Conservation (phyloP, 2,797 vertebrate species). For the Takifugu rubripes region DNA sequence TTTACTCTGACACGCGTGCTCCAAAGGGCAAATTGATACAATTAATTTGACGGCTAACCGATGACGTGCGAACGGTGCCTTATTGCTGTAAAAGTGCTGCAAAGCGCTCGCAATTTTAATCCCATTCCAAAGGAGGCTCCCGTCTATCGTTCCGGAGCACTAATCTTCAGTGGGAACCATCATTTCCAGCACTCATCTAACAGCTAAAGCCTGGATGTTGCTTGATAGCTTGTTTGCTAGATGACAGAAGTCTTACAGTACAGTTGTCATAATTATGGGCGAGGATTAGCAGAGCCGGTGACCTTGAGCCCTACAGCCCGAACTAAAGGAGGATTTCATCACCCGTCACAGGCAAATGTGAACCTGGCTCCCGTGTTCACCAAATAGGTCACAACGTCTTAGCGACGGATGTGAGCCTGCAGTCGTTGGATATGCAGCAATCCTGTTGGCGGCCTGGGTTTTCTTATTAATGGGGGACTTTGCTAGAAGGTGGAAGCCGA, state of each 20-base stretch:
- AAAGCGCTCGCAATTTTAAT: constrained; percentile 51
- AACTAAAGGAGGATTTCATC: constrained; percentile 26
- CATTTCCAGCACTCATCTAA: constrained; percentile 20
- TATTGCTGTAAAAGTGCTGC: constrained; percentile 60
- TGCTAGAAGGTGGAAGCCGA: constrained; percentile 73
- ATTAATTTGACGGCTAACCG: constrained; percentile 61
- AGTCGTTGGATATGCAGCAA: constrained; percentile 54
- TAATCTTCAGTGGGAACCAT: constrained; percentile 47
- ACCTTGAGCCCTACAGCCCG: constrained; percentile 6
- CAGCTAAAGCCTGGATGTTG: constrained; percentile 25
- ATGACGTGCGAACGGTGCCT: constrained; percentile 47
- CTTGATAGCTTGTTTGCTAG: constrained; percentile 23
- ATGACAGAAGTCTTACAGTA: constrained; percentile 25
- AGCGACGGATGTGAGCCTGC: constrained; percentile 44
- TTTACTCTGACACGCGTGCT: constrained; percentile 34
- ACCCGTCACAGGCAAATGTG: constrained; percentile 34
- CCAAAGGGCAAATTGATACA: constrained; percentile 50
- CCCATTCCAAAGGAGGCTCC: constrained; percentile 58
- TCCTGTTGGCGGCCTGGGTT: constrained; percentile 36
- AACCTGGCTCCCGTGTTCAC: constrained; percentile 47
- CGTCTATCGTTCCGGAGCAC: constrained; percentile 33
- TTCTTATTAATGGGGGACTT: constrained; percentile 71
- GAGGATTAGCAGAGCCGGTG: constrained; percentile 35
- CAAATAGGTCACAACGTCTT: constrained; percentile 59
- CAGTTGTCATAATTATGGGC: constrained; percentile 15